These are phyloP conservation scores for Achatina immaculata DNA, from an alignment of 1,140 invertebrate species.

Conservation along the genomic window DNA sequence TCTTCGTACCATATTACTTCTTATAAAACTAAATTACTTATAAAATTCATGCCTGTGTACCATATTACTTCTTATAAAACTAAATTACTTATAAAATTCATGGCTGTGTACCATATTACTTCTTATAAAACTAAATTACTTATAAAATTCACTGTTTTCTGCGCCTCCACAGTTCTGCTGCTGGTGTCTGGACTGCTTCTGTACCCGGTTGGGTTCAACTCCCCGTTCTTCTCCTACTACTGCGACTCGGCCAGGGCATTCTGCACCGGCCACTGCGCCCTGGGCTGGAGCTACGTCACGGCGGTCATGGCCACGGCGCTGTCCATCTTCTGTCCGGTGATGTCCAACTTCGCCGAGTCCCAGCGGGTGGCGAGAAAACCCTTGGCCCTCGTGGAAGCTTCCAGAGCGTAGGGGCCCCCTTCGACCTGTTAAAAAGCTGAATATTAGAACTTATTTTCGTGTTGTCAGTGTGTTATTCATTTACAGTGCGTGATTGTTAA, in stretches of 20 bases:
- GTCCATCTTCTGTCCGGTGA: conserved; percentile 70
- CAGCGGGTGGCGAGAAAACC: conserved; percentile 15
- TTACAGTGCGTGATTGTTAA: not conserved
- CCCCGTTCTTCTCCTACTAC: conserved; percentile 66
- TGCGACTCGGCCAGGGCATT: conserved; percentile 62
- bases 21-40: too few relatives aligned
- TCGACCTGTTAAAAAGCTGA: not conserved
- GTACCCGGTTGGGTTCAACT: conserved; percentile 70
- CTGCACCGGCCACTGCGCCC: conserved; percentile 64
- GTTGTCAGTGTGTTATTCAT: not conserved
- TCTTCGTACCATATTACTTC: too few relatives aligned
- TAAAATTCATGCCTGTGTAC: too few relatives aligned
- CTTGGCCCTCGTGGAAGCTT: not conserved
- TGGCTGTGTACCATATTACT: too few relatives aligned
- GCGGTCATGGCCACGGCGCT: conserved; percentile 69
- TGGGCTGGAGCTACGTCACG: conserved; percentile 72
- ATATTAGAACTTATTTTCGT: too few relatives aligned
- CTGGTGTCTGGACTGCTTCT: conserved; percentile 63
- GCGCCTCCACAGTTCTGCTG: conserved; percentile 55
- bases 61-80: too few relatives aligned
- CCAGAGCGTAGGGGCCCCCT: not conserved
- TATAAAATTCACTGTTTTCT: conserved; percentile 16
- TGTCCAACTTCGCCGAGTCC: conserved; percentile 58
- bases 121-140: too few relatives aligned
- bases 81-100: too few relatives aligned